Base-by-base conservation (phyloP, 2,888 invertebrate species). In the Aethes cnicana region DNA sequence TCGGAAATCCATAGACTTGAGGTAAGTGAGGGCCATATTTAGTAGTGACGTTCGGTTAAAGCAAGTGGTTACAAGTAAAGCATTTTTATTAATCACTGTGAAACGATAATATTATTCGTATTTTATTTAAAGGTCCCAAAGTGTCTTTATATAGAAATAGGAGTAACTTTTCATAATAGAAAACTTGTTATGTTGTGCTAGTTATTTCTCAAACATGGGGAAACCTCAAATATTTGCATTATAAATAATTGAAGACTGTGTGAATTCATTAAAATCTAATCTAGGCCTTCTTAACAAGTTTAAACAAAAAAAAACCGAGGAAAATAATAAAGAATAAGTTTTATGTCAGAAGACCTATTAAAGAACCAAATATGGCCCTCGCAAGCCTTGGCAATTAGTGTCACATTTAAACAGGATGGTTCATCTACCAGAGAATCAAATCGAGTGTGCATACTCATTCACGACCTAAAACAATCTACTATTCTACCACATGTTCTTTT, bases 1-100 rank as follows among this genome's bases (percentile, higher is more conserved):
- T 52, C 52, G 52, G 46, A 28, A 26, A 46, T 39, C n/a, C 25
- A 46, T 52, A 46, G 44, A 43, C 12, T 18, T 44, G n/a, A 32
- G 32, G 52, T 52, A 46, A 36, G 39, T 39, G 52, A 52, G 52
- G 52, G 52, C 52, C 52, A 52, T 39, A 52, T 52, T 52, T 46
- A 16, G n/a, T 42, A 23, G 4, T 7, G 14, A 36, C 16, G 18
- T 26, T 9, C 9, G 7, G n/a, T n/a, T n/a, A n/a, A n/a, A n/a
- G n/a, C n/a, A n/a, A n/a, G n/a, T n/a, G n/a, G n/a, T n/a, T n/a
- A n/a, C n/a, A n/a, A n/a, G n/a, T n/a, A n/a, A n/a, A n/a, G n/a
- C n/a, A n/a, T n/a, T n/a, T n/a, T n/a, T n/a, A n/a, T n/a, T n/a
- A n/a, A n/a, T n/a, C n/a, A n/a, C n/a, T n/a, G n/a, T n/a, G n/a